Conservation (phyloP, 2,113 vertebrate genomes). For the Taxidea taxus region DNA sequence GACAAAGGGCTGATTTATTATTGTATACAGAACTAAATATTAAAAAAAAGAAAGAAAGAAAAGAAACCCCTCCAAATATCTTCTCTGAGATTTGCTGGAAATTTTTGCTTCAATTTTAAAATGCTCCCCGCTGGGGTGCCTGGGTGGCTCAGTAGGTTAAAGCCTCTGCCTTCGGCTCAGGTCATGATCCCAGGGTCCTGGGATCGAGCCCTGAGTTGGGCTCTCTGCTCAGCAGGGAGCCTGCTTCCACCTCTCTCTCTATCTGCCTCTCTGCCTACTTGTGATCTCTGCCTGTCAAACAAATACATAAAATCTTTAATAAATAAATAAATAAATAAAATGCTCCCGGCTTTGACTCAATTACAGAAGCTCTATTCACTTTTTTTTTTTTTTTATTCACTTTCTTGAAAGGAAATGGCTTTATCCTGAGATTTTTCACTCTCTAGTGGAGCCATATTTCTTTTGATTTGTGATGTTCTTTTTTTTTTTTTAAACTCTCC, state of each 20-base stretch:
- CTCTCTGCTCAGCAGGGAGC: too few species aligned
- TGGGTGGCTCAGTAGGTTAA: too few species aligned
- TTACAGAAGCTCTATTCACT: constrained; percentile 35
- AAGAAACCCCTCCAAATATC: constrained; percentile 40
- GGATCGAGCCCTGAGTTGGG: too few species aligned
- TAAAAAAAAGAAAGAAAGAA: constrained; percentile 52
- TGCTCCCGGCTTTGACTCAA: background rate
- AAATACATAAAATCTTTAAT: too few species aligned
- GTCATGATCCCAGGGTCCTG: too few species aligned
- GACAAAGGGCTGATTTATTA: constrained; percentile 76
- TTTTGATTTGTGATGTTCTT: constrained; percentile 69
- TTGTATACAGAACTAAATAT: constrained; percentile 62
- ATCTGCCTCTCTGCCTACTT: too few species aligned
- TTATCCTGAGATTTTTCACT: constrained; percentile 35
- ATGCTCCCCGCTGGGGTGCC: background rate
- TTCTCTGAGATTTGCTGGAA: constrained; percentile 38
- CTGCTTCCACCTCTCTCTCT: too few species aligned
- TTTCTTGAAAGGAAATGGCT: constrained; percentile 49
- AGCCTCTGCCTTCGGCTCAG: too few species aligned
- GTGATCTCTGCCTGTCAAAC: too few species aligned
- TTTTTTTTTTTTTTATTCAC: constrained; percentile 48
- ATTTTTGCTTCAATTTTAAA: constrained; percentile 62
- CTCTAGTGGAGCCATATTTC: constrained; percentile 40
- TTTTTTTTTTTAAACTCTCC: background rate
- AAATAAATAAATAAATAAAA: too few species aligned